phyloP scores from a whole-genome alignment of 1,140 invertebrate genomes.

The Scylla paramamosain region DNA sequence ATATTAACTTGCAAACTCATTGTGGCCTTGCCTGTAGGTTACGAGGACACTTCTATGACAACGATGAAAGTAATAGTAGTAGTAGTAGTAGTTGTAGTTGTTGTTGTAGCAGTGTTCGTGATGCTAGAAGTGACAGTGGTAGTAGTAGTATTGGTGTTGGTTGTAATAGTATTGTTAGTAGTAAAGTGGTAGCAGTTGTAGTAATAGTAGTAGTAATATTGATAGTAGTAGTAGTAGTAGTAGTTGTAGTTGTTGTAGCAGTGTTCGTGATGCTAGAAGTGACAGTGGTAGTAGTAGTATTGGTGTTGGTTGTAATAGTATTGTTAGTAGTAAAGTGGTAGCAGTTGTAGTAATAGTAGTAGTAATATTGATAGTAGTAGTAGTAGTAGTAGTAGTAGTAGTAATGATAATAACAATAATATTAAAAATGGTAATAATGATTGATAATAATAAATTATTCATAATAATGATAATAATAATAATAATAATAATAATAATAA shows the following conservation, averaged over 20 bases:
- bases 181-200: background rate
- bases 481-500: background rate
- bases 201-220: background rate
- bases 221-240: background rate
- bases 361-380: conserved; percentile 15
- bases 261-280: background rate
- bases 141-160: background rate
- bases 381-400: conserved; percentile 14
- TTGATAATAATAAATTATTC: background rate
- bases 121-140: background rate
- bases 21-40: too few species aligned
- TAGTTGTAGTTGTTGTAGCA: background rate
- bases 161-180: background rate
- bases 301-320: background rate
- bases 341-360: background rate
- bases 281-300: background rate
- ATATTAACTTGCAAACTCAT: too few species aligned
- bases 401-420: too few species aligned
- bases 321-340: background rate
- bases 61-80: too few species aligned
- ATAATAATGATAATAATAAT: background rate
- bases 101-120: background rate
- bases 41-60: too few species aligned
- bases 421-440: conserved; percentile 9
- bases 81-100: background rate